phyloP scores from a whole-genome alignment of 2,797 vertebrate species.

The Gymnopithys bicolor region DNA sequence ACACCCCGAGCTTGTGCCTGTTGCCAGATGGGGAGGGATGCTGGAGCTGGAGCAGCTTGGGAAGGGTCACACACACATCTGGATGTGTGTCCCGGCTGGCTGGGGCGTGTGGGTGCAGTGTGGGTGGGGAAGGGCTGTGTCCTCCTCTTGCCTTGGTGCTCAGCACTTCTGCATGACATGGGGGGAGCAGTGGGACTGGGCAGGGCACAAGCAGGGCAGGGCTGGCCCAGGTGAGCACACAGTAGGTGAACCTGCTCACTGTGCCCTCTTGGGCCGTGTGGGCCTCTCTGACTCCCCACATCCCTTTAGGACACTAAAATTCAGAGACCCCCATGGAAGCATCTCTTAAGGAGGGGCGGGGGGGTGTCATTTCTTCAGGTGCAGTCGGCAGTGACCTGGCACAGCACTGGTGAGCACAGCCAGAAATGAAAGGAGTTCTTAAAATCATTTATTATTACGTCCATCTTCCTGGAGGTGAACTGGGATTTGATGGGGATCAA shows the following conservation, averaged over 20 bases:
- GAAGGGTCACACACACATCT: rapidly evolving
- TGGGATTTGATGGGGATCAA: neutral
- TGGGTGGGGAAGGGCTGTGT: neutral
- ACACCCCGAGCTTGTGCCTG: neutral
- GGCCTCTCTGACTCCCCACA: neutral
- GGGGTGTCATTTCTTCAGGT: neutral
- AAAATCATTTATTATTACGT: neutral
- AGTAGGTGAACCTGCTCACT: neutral
- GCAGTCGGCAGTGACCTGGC: neutral
- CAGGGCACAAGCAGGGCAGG: neutral
- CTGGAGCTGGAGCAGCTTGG: neutral
- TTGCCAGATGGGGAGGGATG: neutral
- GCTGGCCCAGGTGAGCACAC: neutral
- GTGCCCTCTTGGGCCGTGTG: rapidly evolving
- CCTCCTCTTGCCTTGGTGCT: neutral
- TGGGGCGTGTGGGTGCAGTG: rapidly evolving
- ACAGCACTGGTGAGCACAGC: neutral
- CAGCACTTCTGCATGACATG: rapidly evolving
- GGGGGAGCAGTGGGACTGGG: neutral
- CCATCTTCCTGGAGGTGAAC: neutral
- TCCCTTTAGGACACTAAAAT: rapidly evolving
- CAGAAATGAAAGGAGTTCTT: neutral
- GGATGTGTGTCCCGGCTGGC: neutral
- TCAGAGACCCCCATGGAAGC: neutral
- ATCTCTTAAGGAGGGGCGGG: neutral